A percentile compares a stretch with the other conserved stretches of the same genome.
These are phyloP conservation scores for Pterois miles DNA, from an alignment of 2,797 vertebrate species.

Conservation along the genomic window DNA sequence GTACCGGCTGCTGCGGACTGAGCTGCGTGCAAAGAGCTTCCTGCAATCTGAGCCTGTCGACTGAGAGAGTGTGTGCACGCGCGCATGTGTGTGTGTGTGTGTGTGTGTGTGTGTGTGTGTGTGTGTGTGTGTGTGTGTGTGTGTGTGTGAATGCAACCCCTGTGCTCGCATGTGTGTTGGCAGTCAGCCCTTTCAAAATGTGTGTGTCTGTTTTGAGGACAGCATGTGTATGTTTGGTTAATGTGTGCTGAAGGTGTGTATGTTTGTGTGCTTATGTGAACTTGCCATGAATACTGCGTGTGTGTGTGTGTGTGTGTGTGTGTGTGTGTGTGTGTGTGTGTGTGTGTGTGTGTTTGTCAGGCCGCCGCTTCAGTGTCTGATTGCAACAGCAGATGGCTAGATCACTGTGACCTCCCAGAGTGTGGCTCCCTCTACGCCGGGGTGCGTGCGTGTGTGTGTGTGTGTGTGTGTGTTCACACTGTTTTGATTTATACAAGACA, in stretches of 20 bases:
- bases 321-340: constrained; percentile 24
- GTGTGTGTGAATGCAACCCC: background rate
- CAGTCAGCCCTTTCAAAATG: constrained; percentile 56
- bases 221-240: constrained; percentile 46
- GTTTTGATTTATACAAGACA: constrained; percentile 48
- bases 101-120: constrained; percentile 6
- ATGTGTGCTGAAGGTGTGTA: constrained; percentile 33
- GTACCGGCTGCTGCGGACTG: constrained; percentile 86
- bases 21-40: constrained; percentile 86
- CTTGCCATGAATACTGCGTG: background rate
- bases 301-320: constrained; percentile 35
- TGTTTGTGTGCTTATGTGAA: constrained; percentile 12
- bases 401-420: constrained; percentile 79
- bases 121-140: background rate
- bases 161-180: constrained; percentile 42
- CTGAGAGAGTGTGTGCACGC: constrained; percentile 20
- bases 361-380: constrained; percentile 74
- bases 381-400: constrained; percentile 85
- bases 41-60: constrained; percentile 83
- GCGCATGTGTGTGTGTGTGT: constrained; percentile 23
- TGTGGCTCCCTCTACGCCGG: constrained; percentile 50
- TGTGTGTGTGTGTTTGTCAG: constrained; percentile 37
- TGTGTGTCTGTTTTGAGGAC: constrained; percentile 60
- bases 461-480: constrained; percentile 23
- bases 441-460: background rate